A percentile compares a stretch with the other conserved stretches of the same genome.
Conservation (phyloP, 2,113 vertebrate species). For the Saguinus imperator region DNA sequence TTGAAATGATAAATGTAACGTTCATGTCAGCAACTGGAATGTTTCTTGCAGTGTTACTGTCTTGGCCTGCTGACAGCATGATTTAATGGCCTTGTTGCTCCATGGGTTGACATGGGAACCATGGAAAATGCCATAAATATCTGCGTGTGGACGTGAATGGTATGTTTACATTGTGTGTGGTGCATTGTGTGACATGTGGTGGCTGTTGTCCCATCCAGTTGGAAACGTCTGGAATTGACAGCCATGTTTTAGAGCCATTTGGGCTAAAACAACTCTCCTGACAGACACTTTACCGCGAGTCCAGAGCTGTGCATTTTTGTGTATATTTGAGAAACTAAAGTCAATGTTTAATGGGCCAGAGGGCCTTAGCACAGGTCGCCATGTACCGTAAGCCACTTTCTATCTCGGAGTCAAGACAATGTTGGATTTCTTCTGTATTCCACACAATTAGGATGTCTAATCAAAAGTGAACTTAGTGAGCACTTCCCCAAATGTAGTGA, state of each 20-base stretch:
- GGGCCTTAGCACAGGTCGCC: neutral
- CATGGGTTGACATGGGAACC: conserved; percentile 86
- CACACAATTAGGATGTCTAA: neutral
- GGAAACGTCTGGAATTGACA: conserved; percentile 71
- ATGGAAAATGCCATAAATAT: conserved; percentile 85
- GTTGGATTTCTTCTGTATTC: neutral
- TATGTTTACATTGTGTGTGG: conserved; percentile 82
- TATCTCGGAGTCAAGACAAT: neutral
- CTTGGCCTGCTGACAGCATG: conserved; percentile 81
- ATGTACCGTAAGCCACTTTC: neutral
- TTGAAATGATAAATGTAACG: conserved; percentile 78
- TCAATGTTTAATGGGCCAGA: neutral
- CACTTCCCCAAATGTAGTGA: neutral
- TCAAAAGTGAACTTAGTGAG: neutral
- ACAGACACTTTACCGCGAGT: conserved; percentile 52
- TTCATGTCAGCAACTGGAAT: conserved; percentile 78
- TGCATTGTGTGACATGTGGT: conserved; percentile 84
- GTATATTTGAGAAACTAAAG: conserved; percentile 60
- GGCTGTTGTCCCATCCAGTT: conserved; percentile 75
- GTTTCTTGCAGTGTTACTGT: conserved; percentile 76
- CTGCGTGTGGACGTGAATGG: conserved; percentile 82
- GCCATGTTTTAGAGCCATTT: conserved; percentile 59
- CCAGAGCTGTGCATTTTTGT: conserved; percentile 47
- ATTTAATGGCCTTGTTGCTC: conserved; percentile 80
- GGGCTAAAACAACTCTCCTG: conserved; percentile 63